Evolutionary conservation across 92 coral and sea anemone species (phyloP).

Genomic region (Umimayanthus chanpuru): DNA sequence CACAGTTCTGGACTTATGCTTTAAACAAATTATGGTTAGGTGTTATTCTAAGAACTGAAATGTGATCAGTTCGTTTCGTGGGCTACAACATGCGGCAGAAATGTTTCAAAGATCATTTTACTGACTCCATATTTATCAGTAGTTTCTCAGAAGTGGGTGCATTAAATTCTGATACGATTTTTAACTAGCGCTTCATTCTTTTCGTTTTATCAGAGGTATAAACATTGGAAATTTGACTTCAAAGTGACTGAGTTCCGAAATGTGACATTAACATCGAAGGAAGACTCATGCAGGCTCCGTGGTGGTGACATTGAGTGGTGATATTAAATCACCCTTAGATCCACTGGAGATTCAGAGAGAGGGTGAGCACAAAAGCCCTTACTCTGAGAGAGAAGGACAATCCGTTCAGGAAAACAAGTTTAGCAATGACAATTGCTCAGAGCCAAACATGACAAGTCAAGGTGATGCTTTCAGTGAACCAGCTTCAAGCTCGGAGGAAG

Average conservation of each 20-base stretch:
- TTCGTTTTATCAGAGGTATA: neutral
- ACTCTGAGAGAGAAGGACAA: neutral
- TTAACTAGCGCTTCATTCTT: neutral
- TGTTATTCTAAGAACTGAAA: too few relatives aligned
- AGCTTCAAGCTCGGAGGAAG: neutral
- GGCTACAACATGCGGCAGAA: too few relatives aligned
- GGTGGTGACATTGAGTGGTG: conserved; percentile 13
- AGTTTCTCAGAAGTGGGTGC: too few relatives aligned
- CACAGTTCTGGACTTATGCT: too few relatives aligned
- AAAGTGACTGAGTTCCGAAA: neutral
- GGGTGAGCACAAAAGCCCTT: neutral
- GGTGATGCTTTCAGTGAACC: neutral
- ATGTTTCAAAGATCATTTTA: too few relatives aligned
- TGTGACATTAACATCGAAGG: neutral
- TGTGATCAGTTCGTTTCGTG: too few relatives aligned
- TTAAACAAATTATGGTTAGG: too few relatives aligned
- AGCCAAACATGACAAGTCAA: neutral
- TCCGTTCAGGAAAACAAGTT: neutral
- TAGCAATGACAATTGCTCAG: neutral
- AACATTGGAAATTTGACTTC: neutral
- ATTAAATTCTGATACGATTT: neutral
- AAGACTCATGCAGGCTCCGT: neutral
- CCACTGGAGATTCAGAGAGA: neutral
- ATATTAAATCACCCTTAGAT: neutral
- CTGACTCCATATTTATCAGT: too few relatives aligned